Evolutionary conservation across 2,113 vertebrate species (phyloP).

Genomic region (Ophiodon elongatus): DNA sequence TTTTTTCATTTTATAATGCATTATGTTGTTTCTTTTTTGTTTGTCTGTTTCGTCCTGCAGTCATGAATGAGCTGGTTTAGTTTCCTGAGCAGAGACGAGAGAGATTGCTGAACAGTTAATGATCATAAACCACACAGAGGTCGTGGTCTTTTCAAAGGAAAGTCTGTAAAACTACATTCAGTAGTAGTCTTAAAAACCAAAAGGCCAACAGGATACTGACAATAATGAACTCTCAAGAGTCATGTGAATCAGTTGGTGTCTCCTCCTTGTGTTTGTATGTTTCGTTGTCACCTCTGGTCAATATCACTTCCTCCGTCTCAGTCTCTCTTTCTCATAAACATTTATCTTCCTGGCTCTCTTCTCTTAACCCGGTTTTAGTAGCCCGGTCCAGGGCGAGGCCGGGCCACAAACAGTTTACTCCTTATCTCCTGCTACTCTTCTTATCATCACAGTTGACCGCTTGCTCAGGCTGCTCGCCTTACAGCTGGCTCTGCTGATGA

Average conservation of each 20-base stretch:
- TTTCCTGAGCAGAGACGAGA: background rate
- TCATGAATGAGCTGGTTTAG: background rate
- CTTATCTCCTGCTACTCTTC: constrained; percentile 48
- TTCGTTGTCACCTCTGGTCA: constrained; percentile 36
- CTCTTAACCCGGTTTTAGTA: constrained; percentile 51
- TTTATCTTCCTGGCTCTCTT: constrained; percentile 54
- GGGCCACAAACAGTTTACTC: constrained; percentile 54
- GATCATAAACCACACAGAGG: constrained; percentile 23
- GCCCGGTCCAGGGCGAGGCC: constrained; percentile 27
- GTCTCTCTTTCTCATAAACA: constrained; percentile 38
- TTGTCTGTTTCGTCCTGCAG: background rate
- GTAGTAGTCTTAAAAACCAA: constrained; percentile 18
- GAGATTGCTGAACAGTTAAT: constrained; percentile 32
- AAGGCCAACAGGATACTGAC: constrained; percentile 29
- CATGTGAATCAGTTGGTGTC: background rate
- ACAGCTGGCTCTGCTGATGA: constrained; percentile 52
- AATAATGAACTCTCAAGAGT: constrained; percentile 15
- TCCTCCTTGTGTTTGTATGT: constrained; percentile 1
- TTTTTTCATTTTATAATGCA: background rate
- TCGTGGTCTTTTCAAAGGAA: constrained; percentile 41
- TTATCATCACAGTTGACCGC: constrained; percentile 57
- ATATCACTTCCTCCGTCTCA: constrained; percentile 24
- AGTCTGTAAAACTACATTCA: constrained; percentile 56
- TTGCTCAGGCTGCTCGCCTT: too few species aligned
- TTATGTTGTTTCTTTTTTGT: background rate